These are phyloP conservation scores for Orthonyx spaldingii DNA, from an alignment of 2,113 vertebrate genomes.

Conservation along the genomic window DNA sequence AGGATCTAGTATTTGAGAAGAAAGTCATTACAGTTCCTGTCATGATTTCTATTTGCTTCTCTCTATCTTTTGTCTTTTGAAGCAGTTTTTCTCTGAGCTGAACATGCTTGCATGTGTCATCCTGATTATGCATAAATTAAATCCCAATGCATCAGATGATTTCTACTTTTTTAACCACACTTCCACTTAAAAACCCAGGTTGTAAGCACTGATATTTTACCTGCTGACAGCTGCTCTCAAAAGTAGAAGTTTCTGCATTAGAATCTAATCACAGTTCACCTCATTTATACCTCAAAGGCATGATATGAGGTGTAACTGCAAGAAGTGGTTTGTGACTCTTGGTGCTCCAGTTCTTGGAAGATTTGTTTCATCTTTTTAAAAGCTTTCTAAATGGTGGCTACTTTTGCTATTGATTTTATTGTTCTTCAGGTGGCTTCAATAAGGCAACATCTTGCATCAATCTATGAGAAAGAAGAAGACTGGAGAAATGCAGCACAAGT, in stretches of 20 bases:
- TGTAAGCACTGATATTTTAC: not conserved
- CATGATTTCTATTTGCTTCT: not conserved
- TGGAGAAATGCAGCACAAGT: constrained; percentile 98
- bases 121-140: not conserved
- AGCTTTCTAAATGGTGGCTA: not conserved
- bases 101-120: not conserved
- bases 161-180: not conserved
- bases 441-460: constrained; percentile 96
- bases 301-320: not conserved
- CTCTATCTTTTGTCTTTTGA: not conserved
- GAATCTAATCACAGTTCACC: not conserved
- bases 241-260: not conserved
- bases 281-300: not conserved
- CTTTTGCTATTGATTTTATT: not conserved
- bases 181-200: not conserved
- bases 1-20: not conserved
- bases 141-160: not conserved
- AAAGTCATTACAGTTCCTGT: not conserved
- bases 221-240: not conserved
- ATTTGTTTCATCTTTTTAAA: not conserved
- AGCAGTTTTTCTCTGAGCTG: not conserved
- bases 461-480: constrained; percentile 97
- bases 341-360: not conserved
- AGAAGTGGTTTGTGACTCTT: not conserved
- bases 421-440: constrained; percentile 89